Conservation (phyloP, 2,888 invertebrate genomes). For the Papilio demoleus region DNA sequence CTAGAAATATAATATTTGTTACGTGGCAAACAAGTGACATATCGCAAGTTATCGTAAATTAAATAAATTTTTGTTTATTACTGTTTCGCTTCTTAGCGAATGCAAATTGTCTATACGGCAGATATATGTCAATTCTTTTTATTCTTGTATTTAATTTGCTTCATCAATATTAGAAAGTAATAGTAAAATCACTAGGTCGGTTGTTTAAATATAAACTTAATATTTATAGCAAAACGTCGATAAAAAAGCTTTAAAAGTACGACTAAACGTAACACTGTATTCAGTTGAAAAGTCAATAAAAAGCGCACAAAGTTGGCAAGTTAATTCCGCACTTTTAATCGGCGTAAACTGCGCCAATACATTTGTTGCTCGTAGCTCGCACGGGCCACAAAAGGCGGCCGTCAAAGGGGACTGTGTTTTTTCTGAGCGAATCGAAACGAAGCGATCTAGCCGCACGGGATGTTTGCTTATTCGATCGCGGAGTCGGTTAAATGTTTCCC, state of each 20-base stretch:
- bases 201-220: slow-evolving; percentile 3
- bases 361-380: slow-evolving; percentile 21
- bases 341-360: slow-evolving; percentile 20
- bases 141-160: no score
- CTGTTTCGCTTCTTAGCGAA: no score
- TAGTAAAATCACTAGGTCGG: no score
- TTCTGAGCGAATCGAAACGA: slow-evolving; percentile 18
- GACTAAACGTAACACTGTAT: slow-evolving; percentile 2
- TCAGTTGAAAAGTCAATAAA: slow-evolving; percentile 21
- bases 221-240: not conserved
- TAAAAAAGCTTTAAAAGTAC: slow-evolving; percentile 18
- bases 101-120: no score
- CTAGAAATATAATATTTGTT: no score
- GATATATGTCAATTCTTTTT: no score
- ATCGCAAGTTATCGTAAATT: no score
- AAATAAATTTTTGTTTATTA: no score
- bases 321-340: slow-evolving; percentile 28
- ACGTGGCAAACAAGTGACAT: no score
- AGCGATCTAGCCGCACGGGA: slow-evolving; percentile 22
- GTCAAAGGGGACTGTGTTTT: slow-evolving; percentile 28
- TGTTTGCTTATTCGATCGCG: slow-evolving; percentile 37
- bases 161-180: no score
- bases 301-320: slow-evolving; percentile 19
- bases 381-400: slow-evolving; percentile 26
- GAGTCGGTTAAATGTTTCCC: slow-evolving; percentile 25